A percentile compares a stretch with the other conserved stretches of the same genome.
Evolutionary conservation across 2,113 vertebrate species (phyloP).

Genomic region (Malaclemys terrapin): DNA sequence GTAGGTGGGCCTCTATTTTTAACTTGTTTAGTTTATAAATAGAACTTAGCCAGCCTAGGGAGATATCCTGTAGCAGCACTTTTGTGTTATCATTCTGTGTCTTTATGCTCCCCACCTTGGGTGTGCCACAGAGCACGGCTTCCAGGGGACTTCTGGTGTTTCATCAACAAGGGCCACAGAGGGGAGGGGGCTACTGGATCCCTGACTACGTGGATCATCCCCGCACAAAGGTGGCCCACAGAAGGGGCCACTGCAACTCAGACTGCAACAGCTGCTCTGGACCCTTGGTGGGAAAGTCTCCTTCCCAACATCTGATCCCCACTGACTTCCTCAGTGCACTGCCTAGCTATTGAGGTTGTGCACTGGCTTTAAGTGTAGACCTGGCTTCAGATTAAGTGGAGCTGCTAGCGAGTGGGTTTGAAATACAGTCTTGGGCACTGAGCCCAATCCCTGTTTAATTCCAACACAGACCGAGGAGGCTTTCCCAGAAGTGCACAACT

Average conservation of each 20-base stretch:
- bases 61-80: not conserved
- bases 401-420: not conserved
- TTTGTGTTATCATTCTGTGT: not conserved
- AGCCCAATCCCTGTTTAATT: not conserved
- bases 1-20: not conserved
- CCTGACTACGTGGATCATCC: not conserved
- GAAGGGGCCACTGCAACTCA: not conserved
- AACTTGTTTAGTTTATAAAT: not conserved
- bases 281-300: not conserved
- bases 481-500: not conserved
- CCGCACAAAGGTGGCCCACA: not conserved
- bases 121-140: rapidly evolving
- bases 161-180: not conserved
- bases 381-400: not conserved
- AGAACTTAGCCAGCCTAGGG: not conserved
- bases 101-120: not conserved
- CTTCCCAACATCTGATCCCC: not conserved
- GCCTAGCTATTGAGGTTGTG: not conserved
- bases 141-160: not conserved
- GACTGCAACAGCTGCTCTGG: not conserved
- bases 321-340: not conserved
- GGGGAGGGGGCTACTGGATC: not conserved
- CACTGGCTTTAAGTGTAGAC: not conserved
- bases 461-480: rapidly evolving
- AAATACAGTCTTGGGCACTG: not conserved